Percentiles rank a stretch among this genome's conserved stretches.
Evolutionary conservation across 37 sponge, comb jelly and placozoan genomes (phyloP).

Genomic region (Bolinopsis microptera): DNA sequence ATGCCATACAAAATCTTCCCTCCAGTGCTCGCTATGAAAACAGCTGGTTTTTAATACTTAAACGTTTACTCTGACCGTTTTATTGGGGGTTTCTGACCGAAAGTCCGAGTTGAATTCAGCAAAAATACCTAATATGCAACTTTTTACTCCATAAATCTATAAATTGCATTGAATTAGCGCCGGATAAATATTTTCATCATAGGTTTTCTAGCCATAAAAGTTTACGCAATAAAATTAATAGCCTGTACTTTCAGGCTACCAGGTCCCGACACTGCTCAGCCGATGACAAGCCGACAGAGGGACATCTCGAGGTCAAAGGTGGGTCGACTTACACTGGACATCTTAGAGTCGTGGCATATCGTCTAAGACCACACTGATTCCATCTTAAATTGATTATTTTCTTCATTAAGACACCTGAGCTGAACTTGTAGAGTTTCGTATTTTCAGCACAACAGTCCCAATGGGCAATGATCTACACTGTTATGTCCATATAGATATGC

Average conservation of each 20-base stretch:
- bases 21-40: not conserved
- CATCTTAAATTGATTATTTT: too few relatives aligned
- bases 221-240: not conserved
- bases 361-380: too few relatives aligned
- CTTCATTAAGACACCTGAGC: too few relatives aligned
- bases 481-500: too few relatives aligned
- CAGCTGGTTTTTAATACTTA: not conserved
- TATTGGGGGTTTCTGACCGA: not conserved
- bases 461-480: too few relatives aligned
- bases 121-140: not conserved
- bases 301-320: slow-evolving; percentile 55
- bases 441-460: too few relatives aligned
- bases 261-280: slow-evolving; percentile 58
- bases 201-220: not conserved
- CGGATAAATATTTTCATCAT: not conserved
- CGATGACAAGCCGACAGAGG: slow-evolving; percentile 56
- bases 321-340: too few relatives aligned
- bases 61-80: not conserved
- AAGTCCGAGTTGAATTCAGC: not conserved
- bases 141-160: not conserved
- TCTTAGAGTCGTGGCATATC: too few relatives aligned
- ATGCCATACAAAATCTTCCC: not conserved
- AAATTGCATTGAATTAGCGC: too few relatives aligned
- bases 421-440: too few relatives aligned
- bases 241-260: not conserved